Conservation (phyloP, 2,797 vertebrate genomes). For the Brachyalestes nurse region DNA sequence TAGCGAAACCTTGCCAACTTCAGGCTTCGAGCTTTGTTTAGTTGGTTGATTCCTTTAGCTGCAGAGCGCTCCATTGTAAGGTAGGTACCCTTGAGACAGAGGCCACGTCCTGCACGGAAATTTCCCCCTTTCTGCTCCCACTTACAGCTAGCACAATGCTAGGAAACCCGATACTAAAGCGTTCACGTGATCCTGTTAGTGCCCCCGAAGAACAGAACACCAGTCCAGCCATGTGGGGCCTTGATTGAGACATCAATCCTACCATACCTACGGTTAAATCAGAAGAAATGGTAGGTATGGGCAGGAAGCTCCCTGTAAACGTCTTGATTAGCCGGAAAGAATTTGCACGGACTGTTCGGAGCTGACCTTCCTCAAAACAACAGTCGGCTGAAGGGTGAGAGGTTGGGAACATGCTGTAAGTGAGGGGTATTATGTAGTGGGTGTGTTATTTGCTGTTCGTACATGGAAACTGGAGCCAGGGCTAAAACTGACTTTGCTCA, state of each 20-base stretch:
- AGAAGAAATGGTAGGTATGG: conserved; percentile 1
- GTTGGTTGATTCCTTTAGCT: conserved; percentile 8
- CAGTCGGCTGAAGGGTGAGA: not conserved
- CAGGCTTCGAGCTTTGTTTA: conserved; percentile 12
- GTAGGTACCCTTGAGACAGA: conserved; percentile 26
- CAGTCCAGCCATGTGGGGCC: too few species aligned
- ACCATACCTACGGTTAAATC: not conserved
- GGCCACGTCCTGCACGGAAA: conserved; percentile 1
- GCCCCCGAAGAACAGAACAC: not conserved
- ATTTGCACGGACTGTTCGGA: not conserved
- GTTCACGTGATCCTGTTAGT: not conserved
- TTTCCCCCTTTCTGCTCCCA: conserved; percentile 6
- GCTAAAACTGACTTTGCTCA: conserved; percentile 20
- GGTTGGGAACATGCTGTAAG: not conserved
- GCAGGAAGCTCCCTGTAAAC: conserved; percentile 11
- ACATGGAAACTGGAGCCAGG: not conserved
- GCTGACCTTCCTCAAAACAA: not conserved
- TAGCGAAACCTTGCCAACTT: not conserved
- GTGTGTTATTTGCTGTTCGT: conserved; percentile 5
- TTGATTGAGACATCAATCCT: not conserved
- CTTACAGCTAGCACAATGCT: conserved; percentile 60
- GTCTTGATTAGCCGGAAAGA: conserved; percentile 18
- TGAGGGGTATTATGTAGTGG: not conserved
- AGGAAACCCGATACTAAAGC: conserved; percentile 57
- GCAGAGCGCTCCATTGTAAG: conserved; percentile 43